Conservation (phyloP, 1,140 invertebrate genomes). For the Ips typographus region DNA sequence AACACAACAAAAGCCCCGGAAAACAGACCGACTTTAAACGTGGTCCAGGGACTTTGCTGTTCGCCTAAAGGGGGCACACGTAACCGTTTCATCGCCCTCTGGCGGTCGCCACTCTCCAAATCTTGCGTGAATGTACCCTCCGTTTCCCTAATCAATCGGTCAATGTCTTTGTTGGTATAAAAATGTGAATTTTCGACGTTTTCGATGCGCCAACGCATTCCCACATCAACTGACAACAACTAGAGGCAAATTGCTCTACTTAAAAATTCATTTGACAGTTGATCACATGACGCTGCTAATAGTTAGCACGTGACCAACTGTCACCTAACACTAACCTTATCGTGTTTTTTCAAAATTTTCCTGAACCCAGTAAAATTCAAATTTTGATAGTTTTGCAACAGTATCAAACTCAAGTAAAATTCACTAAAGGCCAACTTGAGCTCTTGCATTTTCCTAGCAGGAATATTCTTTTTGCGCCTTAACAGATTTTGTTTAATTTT, state of each 20-base stretch:
- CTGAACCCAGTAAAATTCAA: slow-evolving; percentile 98
- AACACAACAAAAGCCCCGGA: slow-evolving; percentile 91
- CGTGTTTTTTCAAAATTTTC: slow-evolving; percentile 99
- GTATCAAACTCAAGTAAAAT: slow-evolving; percentile 96
- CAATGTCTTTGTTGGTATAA: slow-evolving; percentile 96
- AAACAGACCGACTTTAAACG: slow-evolving; percentile 94
- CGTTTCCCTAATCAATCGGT: slow-evolving; percentile 92
- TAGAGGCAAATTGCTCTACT: slow-evolving; percentile 42
- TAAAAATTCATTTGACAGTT: no score
- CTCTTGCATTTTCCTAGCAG: slow-evolving; percentile 84
- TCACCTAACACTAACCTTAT: slow-evolving; percentile 74
- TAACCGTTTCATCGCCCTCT: slow-evolving; percentile 95
- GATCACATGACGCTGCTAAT: neutral
- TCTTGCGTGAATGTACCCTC: slow-evolving; percentile 90
- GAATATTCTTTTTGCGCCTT: slow-evolving; percentile 56
- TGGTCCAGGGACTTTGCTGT: slow-evolving; percentile 95
- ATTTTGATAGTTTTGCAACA: slow-evolving; percentile 90
- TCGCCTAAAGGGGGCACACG: slow-evolving; percentile 95
- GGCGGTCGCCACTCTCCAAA: slow-evolving; percentile 92
- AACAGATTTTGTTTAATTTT: slow-evolving; percentile 62
- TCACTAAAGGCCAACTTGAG: slow-evolving; percentile 98
- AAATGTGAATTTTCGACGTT: slow-evolving; percentile 94
- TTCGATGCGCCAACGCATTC: slow-evolving; percentile 86
- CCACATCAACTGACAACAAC: slow-evolving; percentile 70
- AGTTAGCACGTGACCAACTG: neutral